These are phyloP conservation scores for Peromyscus maniculatus DNA, from an alignment of 2,113 vertebrate species.

Conservation along the genomic window DNA sequence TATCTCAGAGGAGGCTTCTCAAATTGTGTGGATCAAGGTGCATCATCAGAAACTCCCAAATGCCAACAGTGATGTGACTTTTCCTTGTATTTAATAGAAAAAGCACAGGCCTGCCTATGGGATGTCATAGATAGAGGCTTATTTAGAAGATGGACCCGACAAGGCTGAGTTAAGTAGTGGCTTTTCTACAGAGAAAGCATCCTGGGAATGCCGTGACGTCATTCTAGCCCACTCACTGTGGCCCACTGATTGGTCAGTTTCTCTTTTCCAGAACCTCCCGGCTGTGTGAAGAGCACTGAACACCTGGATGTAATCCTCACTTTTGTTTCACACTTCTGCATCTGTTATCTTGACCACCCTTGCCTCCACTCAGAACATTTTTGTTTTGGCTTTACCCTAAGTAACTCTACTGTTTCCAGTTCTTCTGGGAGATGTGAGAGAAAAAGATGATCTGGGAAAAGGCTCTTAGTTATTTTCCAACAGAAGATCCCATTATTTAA, in stretches of 20 bases:
- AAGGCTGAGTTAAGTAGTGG: background rate
- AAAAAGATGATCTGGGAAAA: background rate
- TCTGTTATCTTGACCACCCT: background rate
- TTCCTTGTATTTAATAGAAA: conserved; percentile 14
- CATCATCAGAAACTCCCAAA: background rate
- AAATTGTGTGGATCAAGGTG: background rate
- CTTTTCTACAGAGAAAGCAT: background rate
- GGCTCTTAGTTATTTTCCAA: conserved; percentile 38
- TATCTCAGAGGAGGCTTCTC: background rate
- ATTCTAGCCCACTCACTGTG: background rate
- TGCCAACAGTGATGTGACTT: background rate
- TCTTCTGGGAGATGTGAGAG: conserved; percentile 32
- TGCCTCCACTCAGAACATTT: background rate
- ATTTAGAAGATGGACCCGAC: background rate
- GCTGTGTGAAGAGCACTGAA: background rate
- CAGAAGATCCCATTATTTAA: conserved; percentile 32
- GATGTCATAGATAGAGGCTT: background rate
- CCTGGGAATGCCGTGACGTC: background rate
- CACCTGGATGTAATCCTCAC: background rate
- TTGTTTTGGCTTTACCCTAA: background rate
- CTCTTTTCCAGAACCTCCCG: background rate
- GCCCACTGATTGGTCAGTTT: background rate
- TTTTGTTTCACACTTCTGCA: background rate
- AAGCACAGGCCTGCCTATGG: background rate
- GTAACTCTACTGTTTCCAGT: background rate